phyloP scores from a whole-genome alignment of 2,888 invertebrate species.

The Mylabris sibirica region DNA sequence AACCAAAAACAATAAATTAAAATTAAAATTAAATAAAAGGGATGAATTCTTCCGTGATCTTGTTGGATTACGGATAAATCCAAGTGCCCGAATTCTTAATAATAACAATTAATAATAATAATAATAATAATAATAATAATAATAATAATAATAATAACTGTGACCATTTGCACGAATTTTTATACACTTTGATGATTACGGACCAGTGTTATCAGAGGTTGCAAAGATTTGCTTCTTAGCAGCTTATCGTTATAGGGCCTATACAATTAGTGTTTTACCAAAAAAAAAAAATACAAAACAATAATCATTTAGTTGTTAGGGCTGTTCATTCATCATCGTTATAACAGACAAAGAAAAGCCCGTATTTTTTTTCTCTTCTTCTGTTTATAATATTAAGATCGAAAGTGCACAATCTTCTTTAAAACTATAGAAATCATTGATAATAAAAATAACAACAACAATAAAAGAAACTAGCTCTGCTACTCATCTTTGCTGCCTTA shows the following conservation, averaged over 20 bases:
- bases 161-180: slow-evolving; percentile 34
- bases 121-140: neutral
- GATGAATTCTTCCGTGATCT: neutral
- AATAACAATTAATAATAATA: neutral
- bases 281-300: slow-evolving; percentile 24
- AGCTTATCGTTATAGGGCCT: slow-evolving; percentile 43
- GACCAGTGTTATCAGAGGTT: slow-evolving; percentile 37
- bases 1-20: too few species aligned
- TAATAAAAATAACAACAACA: slow-evolving; percentile 13
- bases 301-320: slow-evolving; percentile 46
- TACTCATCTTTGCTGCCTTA: slow-evolving; percentile 61
- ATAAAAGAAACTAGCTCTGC: slow-evolving; percentile 43
- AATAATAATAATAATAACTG: slow-evolving; percentile 22
- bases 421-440: slow-evolving; percentile 19
- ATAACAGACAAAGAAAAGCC: slow-evolving; percentile 9
- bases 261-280: neutral
- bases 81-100: neutral
- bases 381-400: neutral
- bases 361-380: too few species aligned
- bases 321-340: slow-evolving; percentile 40
- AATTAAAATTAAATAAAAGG: neutral
- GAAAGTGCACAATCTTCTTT: slow-evolving; percentile 18
- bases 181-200: slow-evolving; percentile 34
- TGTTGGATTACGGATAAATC: slow-evolving; percentile 1
- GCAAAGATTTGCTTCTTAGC: slow-evolving; percentile 46